Percentiles rank a stretch among this genome's conserved stretches.
Conservation (phyloP, 2,888 invertebrate species). For the Caenorhabditis sp. region DNA sequence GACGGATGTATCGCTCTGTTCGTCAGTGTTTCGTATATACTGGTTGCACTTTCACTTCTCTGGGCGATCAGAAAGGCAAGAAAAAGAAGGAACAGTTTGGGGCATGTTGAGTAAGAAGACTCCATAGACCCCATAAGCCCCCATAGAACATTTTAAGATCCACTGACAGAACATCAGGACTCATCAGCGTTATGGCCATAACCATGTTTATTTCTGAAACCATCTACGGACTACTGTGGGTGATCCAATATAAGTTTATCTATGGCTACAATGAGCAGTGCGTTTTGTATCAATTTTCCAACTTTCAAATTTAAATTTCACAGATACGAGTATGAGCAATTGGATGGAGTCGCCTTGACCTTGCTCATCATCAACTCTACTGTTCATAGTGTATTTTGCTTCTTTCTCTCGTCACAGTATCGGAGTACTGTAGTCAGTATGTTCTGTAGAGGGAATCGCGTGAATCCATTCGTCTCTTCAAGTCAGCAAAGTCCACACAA, state of each 20-base stretch:
- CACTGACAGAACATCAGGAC: background rate
- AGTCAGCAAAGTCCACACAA: too few relatives aligned
- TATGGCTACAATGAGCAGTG: background rate
- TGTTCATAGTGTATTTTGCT: background rate
- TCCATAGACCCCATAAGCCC: background rate
- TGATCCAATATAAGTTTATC: background rate
- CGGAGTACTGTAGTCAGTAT: background rate
- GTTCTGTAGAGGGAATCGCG: background rate
- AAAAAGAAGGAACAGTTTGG: background rate
- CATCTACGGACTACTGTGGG: background rate
- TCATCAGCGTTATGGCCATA: background rate
- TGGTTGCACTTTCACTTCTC: background rate
- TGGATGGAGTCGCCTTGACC: background rate
- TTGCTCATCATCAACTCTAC: background rate
- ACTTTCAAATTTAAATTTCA: too few relatives aligned
- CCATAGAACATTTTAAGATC: background rate
- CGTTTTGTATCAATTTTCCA: background rate
- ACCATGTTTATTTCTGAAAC: conserved; percentile 5
- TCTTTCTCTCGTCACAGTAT: conserved; percentile 3
- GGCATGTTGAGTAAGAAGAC: background rate
- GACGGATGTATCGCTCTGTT: background rate
- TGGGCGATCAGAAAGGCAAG: background rate
- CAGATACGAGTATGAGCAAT: background rate
- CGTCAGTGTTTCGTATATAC: background rate
- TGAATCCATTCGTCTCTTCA: too few relatives aligned